phyloP scores from a whole-genome alignment of 2,888 invertebrate species.

The Ectemnius lituratus region DNA sequence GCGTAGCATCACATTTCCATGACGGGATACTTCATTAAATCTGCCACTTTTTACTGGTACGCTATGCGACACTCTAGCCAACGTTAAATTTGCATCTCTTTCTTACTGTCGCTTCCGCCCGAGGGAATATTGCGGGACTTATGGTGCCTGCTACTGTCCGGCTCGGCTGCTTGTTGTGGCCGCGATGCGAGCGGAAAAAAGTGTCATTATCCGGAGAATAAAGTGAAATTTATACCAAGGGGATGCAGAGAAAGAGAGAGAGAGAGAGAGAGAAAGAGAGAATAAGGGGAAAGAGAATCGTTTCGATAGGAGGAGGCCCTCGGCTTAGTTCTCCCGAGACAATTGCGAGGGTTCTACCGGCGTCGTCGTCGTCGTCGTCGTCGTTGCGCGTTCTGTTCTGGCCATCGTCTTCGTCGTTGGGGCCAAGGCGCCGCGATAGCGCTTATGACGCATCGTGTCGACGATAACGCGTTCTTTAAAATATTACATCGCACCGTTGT shows the following conservation, averaged over 20 bases:
- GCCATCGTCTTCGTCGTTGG: conserved; percentile 14
- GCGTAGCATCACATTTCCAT: background rate
- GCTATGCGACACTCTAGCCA: background rate
- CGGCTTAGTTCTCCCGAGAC: conserved; percentile 36
- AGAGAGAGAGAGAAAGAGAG: background rate
- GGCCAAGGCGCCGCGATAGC: conserved; percentile 42
- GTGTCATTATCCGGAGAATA: conserved; percentile 21
- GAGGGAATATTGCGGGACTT: conserved; percentile 3
- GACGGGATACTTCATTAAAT: background rate
- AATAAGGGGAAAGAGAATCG: conserved; percentile 19
- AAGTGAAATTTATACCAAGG: conserved; percentile 4
- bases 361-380: conserved; percentile 12
- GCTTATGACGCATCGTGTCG: conserved; percentile 47
- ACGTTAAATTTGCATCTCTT: background rate
- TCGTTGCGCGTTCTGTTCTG: background rate
- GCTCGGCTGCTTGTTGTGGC: conserved; percentile 1
- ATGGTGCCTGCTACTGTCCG: background rate
- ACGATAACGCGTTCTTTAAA: conserved; percentile 47
- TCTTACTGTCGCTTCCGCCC: background rate
- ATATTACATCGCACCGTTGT: conserved; percentile 27
- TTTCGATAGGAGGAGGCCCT: conserved; percentile 27
- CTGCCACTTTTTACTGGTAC: background rate
- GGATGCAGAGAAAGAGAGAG: background rate
- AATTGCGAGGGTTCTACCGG: conserved; percentile 29
- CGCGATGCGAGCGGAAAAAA: conserved; percentile 13